A percentile compares a stretch with the other conserved stretches of the same genome.
These are phyloP conservation scores for Lepilemur septentrionalis DNA, from an alignment of 2,797 vertebrate genomes.

Conservation along the genomic window DNA sequence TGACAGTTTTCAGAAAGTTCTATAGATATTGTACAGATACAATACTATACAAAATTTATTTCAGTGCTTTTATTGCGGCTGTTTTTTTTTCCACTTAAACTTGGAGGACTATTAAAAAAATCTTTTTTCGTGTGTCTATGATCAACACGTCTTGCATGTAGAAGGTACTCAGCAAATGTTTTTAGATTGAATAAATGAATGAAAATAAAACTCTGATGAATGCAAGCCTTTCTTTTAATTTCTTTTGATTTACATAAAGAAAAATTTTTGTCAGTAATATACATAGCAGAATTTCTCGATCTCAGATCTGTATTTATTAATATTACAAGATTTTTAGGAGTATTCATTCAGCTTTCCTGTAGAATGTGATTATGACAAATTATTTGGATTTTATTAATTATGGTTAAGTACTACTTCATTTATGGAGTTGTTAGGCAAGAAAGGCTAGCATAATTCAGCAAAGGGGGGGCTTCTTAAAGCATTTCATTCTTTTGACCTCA, in stretches of 20 bases:
- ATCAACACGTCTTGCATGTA: neutral
- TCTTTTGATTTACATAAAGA: neutral
- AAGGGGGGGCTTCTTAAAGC: neutral
- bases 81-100: neutral
- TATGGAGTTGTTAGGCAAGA: neutral
- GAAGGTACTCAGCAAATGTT: constrained; percentile 2
- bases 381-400: constrained; percentile 40
- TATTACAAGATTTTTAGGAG: neutral
- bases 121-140: neutral
- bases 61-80: neutral
- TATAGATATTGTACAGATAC: neutral
- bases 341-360: constrained; percentile 1
- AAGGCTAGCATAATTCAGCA: constrained; percentile 15
- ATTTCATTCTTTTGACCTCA: neutral
- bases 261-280: neutral
- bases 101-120: neutral
- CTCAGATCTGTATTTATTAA: neutral
- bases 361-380: neutral
- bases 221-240: neutral
- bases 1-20: neutral
- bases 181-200: constrained; percentile 15
- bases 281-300: neutral
- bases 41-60: neutral
- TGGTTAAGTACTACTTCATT: neutral
- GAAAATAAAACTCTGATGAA: neutral